Evolutionary conservation across 2,113 vertebrate species (phyloP).

Genomic region (Sminthopsis crassicaudata): DNA sequence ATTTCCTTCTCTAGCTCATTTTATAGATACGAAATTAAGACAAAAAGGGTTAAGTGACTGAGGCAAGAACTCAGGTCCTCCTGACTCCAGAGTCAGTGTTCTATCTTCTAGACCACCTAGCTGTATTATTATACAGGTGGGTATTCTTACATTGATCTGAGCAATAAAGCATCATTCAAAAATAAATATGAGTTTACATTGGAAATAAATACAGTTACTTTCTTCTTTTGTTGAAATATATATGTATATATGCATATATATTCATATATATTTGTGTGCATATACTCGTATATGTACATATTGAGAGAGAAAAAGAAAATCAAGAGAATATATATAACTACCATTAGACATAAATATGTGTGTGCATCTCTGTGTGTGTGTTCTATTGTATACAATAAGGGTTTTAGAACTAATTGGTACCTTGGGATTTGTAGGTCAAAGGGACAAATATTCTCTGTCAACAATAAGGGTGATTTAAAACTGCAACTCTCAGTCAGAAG

Average conservation of each 20-base stretch:
- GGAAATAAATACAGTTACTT: conserved; percentile 12
- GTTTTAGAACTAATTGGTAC: background rate
- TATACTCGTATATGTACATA: background rate
- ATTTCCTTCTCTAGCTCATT: background rate
- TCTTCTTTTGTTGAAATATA: conserved; percentile 31
- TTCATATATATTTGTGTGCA: background rate
- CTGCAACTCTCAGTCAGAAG: background rate
- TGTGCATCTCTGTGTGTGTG: too few species aligned
- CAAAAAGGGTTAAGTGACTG: background rate
- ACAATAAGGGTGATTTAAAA: background rate
- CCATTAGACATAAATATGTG: too few species aligned
- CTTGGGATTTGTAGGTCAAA: background rate
- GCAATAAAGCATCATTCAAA: conserved; percentile 10
- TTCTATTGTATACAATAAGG: background rate
- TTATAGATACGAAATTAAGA: background rate
- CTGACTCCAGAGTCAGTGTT: background rate
- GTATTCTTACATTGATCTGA: conserved; percentile 20
- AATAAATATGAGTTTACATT: conserved; percentile 26
- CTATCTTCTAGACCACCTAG: background rate
- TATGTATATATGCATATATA: background rate
- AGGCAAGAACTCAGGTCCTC: background rate
- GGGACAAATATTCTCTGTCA: background rate
- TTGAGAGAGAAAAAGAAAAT: background rate
- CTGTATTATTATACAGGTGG: background rate
- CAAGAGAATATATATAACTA: background rate